Evolutionary conservation across 1,140 invertebrate genomes (phyloP).

Genomic region (Dreissena rostriformis): DNA sequence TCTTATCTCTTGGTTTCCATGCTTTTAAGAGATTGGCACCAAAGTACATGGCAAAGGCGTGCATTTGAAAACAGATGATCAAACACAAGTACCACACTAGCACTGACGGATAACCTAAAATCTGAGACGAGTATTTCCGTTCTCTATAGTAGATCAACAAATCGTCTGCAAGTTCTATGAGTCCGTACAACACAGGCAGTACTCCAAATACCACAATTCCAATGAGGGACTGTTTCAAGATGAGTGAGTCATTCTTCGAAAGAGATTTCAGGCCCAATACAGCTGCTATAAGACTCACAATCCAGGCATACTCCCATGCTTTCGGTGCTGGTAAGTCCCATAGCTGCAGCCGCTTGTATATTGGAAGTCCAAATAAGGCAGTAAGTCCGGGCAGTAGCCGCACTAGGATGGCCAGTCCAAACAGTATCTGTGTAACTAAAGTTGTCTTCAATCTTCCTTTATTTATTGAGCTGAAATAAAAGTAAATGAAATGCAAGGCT

Average conservation of each 20-base stretch:
- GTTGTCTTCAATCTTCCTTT: constrained; percentile 67
- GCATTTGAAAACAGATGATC: constrained; percentile 93
- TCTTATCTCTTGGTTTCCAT: constrained; percentile 85
- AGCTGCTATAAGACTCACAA: constrained; percentile 91
- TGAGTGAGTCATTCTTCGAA: constrained; percentile 90
- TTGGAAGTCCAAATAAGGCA: constrained; percentile 64
- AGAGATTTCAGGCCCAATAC: constrained; percentile 93
- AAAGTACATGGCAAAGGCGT: constrained; percentile 95
- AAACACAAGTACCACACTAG: constrained; percentile 97
- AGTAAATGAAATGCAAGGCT: background rate
- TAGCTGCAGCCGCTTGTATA: constrained; percentile 58
- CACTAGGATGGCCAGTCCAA: constrained; percentile 67
- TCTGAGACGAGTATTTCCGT: constrained; percentile 84
- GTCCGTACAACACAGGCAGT: constrained; percentile 90
- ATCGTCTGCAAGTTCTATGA: constrained; percentile 91
- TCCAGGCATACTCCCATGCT: constrained; percentile 97
- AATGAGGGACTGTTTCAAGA: constrained; percentile 91
- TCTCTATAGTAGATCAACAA: constrained; percentile 90
- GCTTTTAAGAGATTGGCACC: constrained; percentile 92
- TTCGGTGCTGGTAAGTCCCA: constrained; percentile 71
- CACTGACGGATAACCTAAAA: constrained; percentile 91
- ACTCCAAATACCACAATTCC: constrained; percentile 90
- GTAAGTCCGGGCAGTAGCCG: constrained; percentile 68
- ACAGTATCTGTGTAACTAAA: constrained; percentile 61
- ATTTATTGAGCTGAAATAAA: constrained; percentile 71